phyloP scores from a whole-genome alignment of 2,797 vertebrate genomes.

The Poeciliopsis turneri region DNA sequence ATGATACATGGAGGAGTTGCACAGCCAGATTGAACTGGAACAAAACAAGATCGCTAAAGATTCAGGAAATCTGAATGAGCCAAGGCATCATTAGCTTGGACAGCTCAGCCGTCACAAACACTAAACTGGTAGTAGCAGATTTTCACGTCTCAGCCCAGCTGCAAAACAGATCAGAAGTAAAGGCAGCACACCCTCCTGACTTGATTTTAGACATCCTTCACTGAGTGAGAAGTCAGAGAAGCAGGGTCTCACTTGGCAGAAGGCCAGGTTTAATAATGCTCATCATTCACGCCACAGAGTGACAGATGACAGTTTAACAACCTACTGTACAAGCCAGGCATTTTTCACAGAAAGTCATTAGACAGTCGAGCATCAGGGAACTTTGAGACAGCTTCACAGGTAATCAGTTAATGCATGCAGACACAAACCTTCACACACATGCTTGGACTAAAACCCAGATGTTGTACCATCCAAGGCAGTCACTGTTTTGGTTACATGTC shows the following conservation, averaged over 20 bases:
- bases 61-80: conserved; percentile 27
- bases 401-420: conserved; percentile 37
- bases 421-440: conserved; percentile 6
- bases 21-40: neutral
- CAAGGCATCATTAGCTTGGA: conserved; percentile 11
- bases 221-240: conserved; percentile 14
- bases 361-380: conserved; percentile 34
- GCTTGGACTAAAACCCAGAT: conserved; percentile 32
- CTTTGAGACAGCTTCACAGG: conserved; percentile 17
- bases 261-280: conserved; percentile 33
- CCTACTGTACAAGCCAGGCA: conserved; percentile 5
- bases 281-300: conserved; percentile 48
- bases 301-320: conserved; percentile 54
- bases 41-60: conserved; percentile 37
- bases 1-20: neutral
- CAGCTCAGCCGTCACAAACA: conserved; percentile 4
- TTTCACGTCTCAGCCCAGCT: conserved; percentile 34
- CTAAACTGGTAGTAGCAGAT: conserved; percentile 23
- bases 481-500: conserved; percentile 52
- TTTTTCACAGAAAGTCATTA: conserved; percentile 48
- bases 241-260: conserved; percentile 14
- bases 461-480: conserved; percentile 43
- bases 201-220: neutral
- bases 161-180: conserved; percentile 34
- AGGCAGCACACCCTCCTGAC: neutral